Conservation (phyloP, 2,888 invertebrate species). For the Lycia hirtaria region DNA sequence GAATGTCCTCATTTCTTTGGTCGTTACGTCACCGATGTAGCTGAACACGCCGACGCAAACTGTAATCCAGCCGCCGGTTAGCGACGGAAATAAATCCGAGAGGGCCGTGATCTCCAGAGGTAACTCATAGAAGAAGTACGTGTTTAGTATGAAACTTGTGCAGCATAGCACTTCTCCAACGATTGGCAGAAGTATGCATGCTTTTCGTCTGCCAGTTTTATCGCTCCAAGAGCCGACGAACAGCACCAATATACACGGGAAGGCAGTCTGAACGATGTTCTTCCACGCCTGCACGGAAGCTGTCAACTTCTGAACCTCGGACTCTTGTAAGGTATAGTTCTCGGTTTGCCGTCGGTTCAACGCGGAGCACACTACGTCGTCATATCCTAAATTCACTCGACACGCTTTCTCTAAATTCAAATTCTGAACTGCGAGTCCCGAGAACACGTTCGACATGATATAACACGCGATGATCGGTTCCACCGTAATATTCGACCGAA, state of each 20-base stretch:
- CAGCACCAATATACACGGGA: conserved; percentile 84
- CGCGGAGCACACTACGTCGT: conserved; percentile 90
- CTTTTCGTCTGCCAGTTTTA: conserved; percentile 84
- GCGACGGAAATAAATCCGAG: conserved; percentile 83
- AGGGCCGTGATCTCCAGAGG: conserved; percentile 85
- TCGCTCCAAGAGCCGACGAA: conserved; percentile 88
- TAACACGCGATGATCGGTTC: conserved; percentile 89
- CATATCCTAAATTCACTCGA: conserved; percentile 91
- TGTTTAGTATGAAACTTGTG: conserved; percentile 82
- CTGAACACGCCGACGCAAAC: conserved; percentile 87
- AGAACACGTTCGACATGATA: conserved; percentile 88
- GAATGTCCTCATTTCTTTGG: conserved; percentile 85
- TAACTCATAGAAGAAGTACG: conserved; percentile 85
- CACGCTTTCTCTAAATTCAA: conserved; percentile 94
- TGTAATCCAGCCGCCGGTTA: conserved; percentile 86
- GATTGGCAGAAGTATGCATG: conserved; percentile 85
- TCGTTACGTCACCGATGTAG: conserved; percentile 87
- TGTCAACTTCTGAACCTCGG: conserved; percentile 86
- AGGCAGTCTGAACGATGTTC: conserved; percentile 83
- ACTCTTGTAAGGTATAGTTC: conserved; percentile 88
- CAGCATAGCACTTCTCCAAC: conserved; percentile 83
- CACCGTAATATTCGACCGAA: conserved; percentile 87
- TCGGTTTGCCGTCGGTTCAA: conserved; percentile 90
- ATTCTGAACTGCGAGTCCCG: conserved; percentile 93
- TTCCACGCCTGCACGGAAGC: conserved; percentile 85